A percentile compares a stretch with the other conserved stretches of the same genome.
These are phyloP conservation scores for Parus major DNA, from an alignment of 2,113 vertebrate species.

Conservation along the genomic window DNA sequence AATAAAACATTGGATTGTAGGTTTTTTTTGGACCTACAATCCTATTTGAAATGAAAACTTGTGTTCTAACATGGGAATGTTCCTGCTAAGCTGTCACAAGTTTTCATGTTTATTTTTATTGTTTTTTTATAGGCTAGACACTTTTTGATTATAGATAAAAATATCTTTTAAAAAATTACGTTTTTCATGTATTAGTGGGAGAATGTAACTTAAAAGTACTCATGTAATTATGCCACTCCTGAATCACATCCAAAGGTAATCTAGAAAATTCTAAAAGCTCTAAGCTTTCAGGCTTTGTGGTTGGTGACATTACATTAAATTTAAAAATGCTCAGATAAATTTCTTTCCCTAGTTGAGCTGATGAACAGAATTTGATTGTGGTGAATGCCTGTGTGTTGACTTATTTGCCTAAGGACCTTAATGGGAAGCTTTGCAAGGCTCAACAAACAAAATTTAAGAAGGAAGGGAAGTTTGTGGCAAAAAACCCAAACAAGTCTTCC, in stretches of 20 bases:
- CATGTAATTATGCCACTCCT: not conserved
- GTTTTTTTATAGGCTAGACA: not conserved
- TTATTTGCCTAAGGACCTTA: not conserved
- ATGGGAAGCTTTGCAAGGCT: not conserved
- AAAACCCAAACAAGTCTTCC: not conserved
- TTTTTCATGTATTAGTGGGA: not conserved
- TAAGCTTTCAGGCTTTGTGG: not conserved
- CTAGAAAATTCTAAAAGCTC: not conserved
- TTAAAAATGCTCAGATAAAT: not conserved
- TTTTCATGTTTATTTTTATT: not conserved
- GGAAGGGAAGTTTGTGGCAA: not conserved
- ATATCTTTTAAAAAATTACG: accelerated
- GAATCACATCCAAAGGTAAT: not conserved
- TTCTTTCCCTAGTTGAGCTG: not conserved
- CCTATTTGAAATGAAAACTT: not conserved
- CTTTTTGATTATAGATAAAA: not conserved
- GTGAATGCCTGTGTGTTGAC: not conserved
- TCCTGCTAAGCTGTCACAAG: not conserved
- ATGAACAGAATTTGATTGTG: not conserved
- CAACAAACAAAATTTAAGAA: not conserved
- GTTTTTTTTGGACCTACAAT: not conserved
- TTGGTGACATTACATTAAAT: not conserved
- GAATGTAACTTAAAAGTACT: not conserved
- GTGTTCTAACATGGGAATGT: not conserved
- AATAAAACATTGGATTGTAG: not conserved